A percentile compares a stretch with the other conserved stretches of the same genome.
Conservation (phyloP, 1,140 invertebrate species). For the Cydia pomonella region DNA sequence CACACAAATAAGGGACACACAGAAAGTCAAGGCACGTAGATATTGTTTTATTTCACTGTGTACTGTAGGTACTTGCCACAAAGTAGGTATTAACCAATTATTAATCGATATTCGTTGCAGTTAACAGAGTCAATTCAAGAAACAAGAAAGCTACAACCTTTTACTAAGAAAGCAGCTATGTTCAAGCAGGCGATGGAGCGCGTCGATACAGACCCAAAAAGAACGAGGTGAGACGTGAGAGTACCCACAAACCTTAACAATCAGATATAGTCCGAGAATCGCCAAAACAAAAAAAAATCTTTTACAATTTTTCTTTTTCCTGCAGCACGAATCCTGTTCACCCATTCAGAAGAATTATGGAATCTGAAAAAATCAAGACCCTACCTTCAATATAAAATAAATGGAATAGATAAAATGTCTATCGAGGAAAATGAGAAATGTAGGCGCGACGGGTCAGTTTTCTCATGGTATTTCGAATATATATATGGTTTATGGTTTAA, state of each 20-base stretch:
- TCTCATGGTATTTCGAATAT: too few species aligned
- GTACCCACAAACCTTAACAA: neutral
- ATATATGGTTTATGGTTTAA: too few species aligned
- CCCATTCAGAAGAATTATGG: slow-evolving; percentile 57
- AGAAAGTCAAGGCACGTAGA: slow-evolving; percentile 53
- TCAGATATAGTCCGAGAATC: neutral
- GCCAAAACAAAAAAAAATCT: neutral
- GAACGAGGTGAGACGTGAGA: slow-evolving; percentile 47
- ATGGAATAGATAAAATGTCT: neutral
- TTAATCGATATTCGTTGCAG: slow-evolving; percentile 37
- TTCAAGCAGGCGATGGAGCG: slow-evolving; percentile 61
- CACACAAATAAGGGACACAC: slow-evolving; percentile 59
- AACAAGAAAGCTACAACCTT: slow-evolving; percentile 54
- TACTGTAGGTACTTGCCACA: neutral
- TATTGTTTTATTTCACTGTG: too few species aligned
- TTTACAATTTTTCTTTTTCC: slow-evolving; percentile 38
- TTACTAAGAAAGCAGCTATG: slow-evolving; percentile 56
- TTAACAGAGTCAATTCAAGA: slow-evolving; percentile 52
- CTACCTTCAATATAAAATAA: slow-evolving; percentile 41
- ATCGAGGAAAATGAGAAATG: too few species aligned
- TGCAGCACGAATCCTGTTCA: slow-evolving; percentile 65
- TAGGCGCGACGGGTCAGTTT: too few species aligned
- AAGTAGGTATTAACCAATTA: too few species aligned
- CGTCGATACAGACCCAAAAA: slow-evolving; percentile 42
- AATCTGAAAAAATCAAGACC: slow-evolving; percentile 40